Evolutionary conservation across 2,888 invertebrate species (phyloP).

Genomic region (Cataglyphis altisquamis): DNA sequence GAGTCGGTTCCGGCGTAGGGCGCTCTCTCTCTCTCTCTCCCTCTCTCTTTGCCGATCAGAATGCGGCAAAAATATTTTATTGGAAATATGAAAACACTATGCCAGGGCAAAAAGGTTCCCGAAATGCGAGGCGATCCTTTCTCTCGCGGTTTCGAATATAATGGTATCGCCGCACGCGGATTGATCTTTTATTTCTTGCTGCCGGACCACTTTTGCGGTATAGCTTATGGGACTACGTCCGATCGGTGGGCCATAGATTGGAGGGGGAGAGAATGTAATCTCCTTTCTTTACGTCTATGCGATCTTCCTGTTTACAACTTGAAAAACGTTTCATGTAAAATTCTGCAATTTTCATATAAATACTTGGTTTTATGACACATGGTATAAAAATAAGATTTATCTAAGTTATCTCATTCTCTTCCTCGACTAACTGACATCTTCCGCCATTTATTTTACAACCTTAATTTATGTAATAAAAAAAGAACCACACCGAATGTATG

Average conservation of each 20-base stretch:
- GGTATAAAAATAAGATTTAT: conserved; percentile 20
- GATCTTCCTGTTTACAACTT: conserved; percentile 19
- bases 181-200: conserved; percentile 12
- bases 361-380: background rate
- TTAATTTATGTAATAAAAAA: conserved; percentile 3
- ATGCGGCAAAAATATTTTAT: conserved; percentile 67
- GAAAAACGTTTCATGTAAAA: conserved; percentile 5
- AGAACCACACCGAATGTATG: background rate
- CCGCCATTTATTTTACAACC: conserved; percentile 1
- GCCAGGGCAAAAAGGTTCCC: background rate
- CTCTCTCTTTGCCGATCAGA: background rate
- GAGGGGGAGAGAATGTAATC: background rate
- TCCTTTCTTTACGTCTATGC: background rate
- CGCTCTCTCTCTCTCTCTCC: background rate
- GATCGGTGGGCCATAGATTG: background rate
- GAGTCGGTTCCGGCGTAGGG: conserved; percentile 32
- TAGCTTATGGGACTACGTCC: conserved; percentile 1
- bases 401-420: background rate
- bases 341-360: background rate
- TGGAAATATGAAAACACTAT: conserved; percentile 66
- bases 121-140: background rate
- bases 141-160: background rate
- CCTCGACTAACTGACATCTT: background rate
- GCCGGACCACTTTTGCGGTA: background rate
- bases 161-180: background rate